phyloP scores from a whole-genome alignment of 1,140 invertebrate genomes.

The Pantala flavescens region DNA sequence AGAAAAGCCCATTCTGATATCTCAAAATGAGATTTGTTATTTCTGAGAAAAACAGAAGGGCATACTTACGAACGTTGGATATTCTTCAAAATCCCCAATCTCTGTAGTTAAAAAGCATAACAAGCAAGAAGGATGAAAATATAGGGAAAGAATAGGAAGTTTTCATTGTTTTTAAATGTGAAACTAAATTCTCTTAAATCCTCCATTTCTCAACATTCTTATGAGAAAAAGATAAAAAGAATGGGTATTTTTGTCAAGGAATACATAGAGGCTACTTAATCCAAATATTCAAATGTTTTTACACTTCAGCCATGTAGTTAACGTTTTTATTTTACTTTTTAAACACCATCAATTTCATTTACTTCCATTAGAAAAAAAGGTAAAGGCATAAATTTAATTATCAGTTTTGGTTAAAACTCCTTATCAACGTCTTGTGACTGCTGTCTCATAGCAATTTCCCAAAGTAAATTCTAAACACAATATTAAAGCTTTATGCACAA shows the following conservation, averaged over 20 bases:
- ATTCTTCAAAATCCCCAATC: neutral
- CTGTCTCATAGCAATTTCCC: neutral
- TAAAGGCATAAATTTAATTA: neutral
- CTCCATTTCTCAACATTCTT: neutral
- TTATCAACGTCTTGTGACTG: neutral
- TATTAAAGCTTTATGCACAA: neutral
- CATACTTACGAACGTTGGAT: neutral
- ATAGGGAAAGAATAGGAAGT: neutral
- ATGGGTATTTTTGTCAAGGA: neutral
- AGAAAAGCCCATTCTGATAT: no score
- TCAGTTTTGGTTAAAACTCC: neutral
- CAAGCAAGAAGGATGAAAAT: neutral
- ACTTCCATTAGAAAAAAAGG: neutral
- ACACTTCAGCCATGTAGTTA: neutral
- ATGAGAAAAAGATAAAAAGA: neutral
- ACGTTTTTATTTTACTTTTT: neutral
- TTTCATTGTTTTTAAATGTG: neutral
- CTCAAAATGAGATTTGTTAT: no score
- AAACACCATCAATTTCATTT: slow-evolving; percentile 9
- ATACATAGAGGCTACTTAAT: neutral
- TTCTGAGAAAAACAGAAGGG: neutral
- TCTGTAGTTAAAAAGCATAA: neutral
- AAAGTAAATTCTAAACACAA: neutral
- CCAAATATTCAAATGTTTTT: neutral
- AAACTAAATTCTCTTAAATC: neutral